Base-by-base conservation (phyloP, 2,888 invertebrate species). In the Clistopyga incitator region DNA sequence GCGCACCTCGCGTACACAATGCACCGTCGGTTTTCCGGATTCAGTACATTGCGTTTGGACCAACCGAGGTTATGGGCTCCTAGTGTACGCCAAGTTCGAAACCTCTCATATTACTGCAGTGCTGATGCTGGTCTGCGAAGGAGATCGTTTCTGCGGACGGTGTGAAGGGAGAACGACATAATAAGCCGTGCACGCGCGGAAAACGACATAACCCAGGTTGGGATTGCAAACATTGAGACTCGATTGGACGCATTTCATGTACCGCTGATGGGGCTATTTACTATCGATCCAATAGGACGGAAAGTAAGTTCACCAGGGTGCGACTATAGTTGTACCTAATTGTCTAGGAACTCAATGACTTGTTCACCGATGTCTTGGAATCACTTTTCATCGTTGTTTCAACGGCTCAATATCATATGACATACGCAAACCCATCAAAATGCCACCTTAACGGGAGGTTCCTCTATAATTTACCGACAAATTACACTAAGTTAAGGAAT, bases 241-340 rank as follows among this genome's bases (percentile, higher is more conserved):
- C 90, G 89, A 91, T 92, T 91, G 91, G 90, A 91, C 89, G 88
- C 90, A 89, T 88, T 89, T 86, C 86, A 85, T 86, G 70, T 75
- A 59, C 42, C 72, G 54, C 38, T 76, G 76, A 80, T 71, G 86
- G 86, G 86, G 88, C 86, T 90, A 89, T 86, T 86, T 80, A 75
- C 84, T 81, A 87, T 84, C 87, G 88, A 86, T 77, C 61, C 65
- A 65, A 61, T 25, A 54, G 25, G 61, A n/a, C 54, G 20, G 42
- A 72, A 79, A 72, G 45, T 61, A 20, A 42, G 61, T 65, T 50
- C 18, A 67, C 56, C 38, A 67, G 52, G 8, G 4, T 47, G 38
- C 38, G 25, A 56, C 52, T 61, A 50, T 79, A 77, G 87, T 89
- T 85, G 23, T 45, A 23, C 61, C 11, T 50, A 38, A 86, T 85